These are phyloP conservation scores for Tortricodes alternella DNA, from an alignment of 2,888 invertebrate genomes.

Conservation along the genomic window DNA sequence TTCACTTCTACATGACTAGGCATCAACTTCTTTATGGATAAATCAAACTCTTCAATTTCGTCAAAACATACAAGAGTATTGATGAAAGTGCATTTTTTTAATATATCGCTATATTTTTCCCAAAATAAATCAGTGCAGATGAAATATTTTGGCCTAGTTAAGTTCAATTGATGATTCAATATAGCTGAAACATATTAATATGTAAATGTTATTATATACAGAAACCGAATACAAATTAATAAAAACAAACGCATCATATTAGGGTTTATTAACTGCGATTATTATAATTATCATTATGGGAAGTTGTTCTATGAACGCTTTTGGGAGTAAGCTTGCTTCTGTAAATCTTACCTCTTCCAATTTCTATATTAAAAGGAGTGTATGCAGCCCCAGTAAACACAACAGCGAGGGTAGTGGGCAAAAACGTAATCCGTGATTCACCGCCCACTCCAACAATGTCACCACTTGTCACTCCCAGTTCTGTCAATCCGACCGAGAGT, in stretches of 20 bases:
- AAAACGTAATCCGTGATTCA: not conserved
- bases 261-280: too few species aligned
- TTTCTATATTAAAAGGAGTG: not conserved
- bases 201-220: not conserved
- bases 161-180: not conserved
- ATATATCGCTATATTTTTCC: not conserved
- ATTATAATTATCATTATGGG: too few species aligned
- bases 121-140: not conserved
- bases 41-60: not conserved
- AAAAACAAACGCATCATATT: too few species aligned
- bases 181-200: not conserved
- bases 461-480: not conserved
- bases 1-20: not conserved
- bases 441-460: not conserved
- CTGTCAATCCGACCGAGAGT: not conserved
- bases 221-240: too few species aligned
- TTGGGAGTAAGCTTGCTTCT: too few species aligned
- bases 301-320: too few species aligned
- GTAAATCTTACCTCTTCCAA: not conserved
- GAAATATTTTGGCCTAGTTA: not conserved
- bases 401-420: not conserved
- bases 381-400: not conserved
- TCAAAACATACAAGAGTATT: not conserved
- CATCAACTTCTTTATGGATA: not conserved
- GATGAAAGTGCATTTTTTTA: not conserved